Conservation (phyloP, 2,888 invertebrate species). For the Podabrus alpinus region DNA sequence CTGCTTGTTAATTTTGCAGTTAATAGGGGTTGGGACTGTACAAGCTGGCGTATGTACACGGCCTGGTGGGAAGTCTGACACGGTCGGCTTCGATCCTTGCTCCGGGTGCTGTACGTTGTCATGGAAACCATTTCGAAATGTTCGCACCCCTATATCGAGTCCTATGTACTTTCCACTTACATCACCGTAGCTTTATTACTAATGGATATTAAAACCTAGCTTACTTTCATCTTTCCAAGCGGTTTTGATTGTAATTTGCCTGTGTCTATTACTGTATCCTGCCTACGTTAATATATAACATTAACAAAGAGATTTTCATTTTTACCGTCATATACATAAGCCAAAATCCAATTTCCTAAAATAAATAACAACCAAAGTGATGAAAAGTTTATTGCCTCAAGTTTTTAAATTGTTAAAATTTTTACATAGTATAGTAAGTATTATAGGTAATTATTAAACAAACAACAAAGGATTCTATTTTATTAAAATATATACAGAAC, state of each 20-base stretch:
- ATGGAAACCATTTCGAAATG: conserved; percentile 42
- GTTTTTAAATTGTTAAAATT: background rate
- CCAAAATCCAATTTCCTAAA: background rate
- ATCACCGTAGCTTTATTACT: conserved; percentile 28
- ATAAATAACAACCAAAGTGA: background rate
- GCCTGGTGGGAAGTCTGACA: conserved; percentile 57
- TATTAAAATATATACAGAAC: background rate
- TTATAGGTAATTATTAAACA: too few relatives aligned
- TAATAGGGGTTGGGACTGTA: conserved; percentile 45
- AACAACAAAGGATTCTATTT: too few relatives aligned
- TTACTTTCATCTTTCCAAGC: conserved; percentile 7
- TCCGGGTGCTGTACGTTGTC: conserved; percentile 52
- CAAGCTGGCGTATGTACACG: conserved; percentile 56
- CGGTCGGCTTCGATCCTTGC: conserved; percentile 56
- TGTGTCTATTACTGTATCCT: background rate
- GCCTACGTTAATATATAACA: background rate
- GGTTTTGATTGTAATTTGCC: conserved; percentile 3
- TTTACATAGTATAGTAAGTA: too few relatives aligned
- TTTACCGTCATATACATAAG: background rate
- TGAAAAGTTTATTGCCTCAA: background rate
- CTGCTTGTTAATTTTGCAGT: conserved; percentile 30
- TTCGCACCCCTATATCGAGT: conserved; percentile 27
- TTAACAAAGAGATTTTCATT: background rate
- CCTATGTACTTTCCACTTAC: conserved; percentile 31
- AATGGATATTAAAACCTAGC: conserved; percentile 28